Evolutionary conservation across 2,113 vertebrate genomes (phyloP), one percentile per base, ranked within the genome.

Genomic region (Solenodon paradoxus): DNA sequence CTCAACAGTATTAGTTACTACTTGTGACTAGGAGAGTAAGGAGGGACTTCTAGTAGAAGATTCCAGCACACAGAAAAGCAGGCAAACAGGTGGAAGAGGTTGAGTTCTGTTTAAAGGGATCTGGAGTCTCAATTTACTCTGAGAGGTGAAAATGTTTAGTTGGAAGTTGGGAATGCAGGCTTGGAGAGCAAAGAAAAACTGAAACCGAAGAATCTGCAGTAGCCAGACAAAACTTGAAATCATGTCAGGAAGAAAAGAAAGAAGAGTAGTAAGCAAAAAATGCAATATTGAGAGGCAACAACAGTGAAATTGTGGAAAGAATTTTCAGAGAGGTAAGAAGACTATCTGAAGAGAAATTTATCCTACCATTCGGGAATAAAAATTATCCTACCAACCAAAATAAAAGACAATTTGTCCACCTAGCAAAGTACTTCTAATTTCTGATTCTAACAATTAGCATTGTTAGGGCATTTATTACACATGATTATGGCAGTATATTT

Each of bases 71-170:
- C 24, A 55, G 32, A 51, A 66, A 15, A 57, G 11, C 79, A 35
- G 38, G 15, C 15, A 59, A 35, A 2, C 1, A 83, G 40, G 59
- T 42, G 2, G 12, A 59, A 89, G 24, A 35, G 20, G 12, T 0
- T 32, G 24, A n/a, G 20, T 26, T 91, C 19, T n/a, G 17, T 42
- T 47, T 12, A 35, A 71, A n/a, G 12, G n/a, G 7, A 24, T 28
- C 75, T 57, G 30, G 20, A 87, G 64, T 94, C 74, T 83, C 51
- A 10, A 68, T 64, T 84, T 57, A 35, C 63, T 88, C 55, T 87
- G 30, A 88, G 13, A 49, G 5, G 1, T 47, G 24, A 47, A 84
- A 81, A 20, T 35, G 3, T 28, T 75, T 11, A 24, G 9, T 6
- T 24, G n/a, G 45, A 26, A 78, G 12, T 9, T 72, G 15, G 68